Base-by-base conservation (phyloP, 2,797 vertebrate genomes). In the Phalloptychus januarius region DNA sequence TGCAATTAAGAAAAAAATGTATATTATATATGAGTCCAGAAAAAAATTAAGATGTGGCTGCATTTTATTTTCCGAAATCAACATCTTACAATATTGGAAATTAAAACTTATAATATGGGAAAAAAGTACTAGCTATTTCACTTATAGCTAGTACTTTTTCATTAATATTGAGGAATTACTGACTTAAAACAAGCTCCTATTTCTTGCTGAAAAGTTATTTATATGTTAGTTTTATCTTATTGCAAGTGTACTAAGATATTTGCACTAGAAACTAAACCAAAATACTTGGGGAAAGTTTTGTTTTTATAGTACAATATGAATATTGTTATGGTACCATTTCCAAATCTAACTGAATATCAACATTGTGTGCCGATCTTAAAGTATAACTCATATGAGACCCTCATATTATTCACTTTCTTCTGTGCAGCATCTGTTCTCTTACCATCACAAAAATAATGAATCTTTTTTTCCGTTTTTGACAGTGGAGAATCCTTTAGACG, bases 401-500 rank as follows among this genome's bases (percentile, higher is more conserved):
- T 56, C 12, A 58, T 31, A 15, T 33, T 36, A 13, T 72, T 23
- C 23, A 4, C 52, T 52, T 25, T 16, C 4, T 42, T 69, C 2
- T 31, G 54, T 38, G 25, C 42, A 33, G n/a, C 2, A 16, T 75
- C 38, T 72, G 7, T 50, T 61, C 15, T 61, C 10, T 42, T 78
- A n/a, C 48, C 48, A 10, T 36, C 45, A 74, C 10, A 28, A 61
- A 74, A 36, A 75, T 5, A 10, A 38, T 15, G 48, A 18, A 61
- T 75, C 45, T 44, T 7, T 44, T 10, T 36, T 81, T 45, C 42
- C 11, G 44, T 71, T 42, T 86, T 42, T 76, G 70, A 50, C 90
- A 99, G 98, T 97, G 87, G 67, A 80, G 1, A 94, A 97, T 44
- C 90, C 95, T 0, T 96, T 96, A 93, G 97, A 97, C 0, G 98